Percentiles rank a stretch among this genome's conserved stretches.
phyloP scores from a whole-genome alignment of 2,797 vertebrate species.

The Jordanella pulchra region DNA sequence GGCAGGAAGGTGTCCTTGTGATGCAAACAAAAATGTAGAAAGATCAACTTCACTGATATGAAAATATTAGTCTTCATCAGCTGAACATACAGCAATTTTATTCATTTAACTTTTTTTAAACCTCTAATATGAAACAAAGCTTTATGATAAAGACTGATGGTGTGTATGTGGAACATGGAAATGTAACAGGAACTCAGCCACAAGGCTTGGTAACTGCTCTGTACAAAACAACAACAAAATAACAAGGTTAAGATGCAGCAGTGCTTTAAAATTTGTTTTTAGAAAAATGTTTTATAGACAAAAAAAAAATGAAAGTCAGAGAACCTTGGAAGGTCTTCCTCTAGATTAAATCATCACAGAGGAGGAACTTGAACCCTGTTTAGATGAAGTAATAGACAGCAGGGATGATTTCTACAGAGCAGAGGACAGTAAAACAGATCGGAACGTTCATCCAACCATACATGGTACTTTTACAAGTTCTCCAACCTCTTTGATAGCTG shows the following conservation, averaged over 20 bases:
- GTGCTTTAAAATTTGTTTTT: not conserved
- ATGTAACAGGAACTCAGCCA: not conserved
- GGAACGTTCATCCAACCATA: no score
- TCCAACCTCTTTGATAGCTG: no score
- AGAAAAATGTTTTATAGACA: not conserved
- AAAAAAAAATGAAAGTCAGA: not conserved
- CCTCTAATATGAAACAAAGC: not conserved
- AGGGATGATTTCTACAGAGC: no score
- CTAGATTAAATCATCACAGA: no score
- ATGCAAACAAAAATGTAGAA: conserved; percentile 49
- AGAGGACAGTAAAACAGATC: no score
- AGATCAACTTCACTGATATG: conserved; percentile 45
- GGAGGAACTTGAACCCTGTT: no score
- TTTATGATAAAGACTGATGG: not conserved
- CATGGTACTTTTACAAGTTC: no score
- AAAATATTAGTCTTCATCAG: not conserved
- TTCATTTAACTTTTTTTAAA: not conserved
- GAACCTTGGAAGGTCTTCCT: no score
- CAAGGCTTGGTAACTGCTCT: no score
- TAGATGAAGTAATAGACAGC: no score
- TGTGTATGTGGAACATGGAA: not conserved
- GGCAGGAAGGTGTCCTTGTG: conserved; percentile 96
- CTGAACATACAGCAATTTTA: not conserved
- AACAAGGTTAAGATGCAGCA: no score
- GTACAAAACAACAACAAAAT: no score